Percentiles rank a stretch among this genome's conserved stretches.
phyloP scores from a whole-genome alignment of 2,113 vertebrate species.

The Mesoclemmys tuberculata region DNA sequence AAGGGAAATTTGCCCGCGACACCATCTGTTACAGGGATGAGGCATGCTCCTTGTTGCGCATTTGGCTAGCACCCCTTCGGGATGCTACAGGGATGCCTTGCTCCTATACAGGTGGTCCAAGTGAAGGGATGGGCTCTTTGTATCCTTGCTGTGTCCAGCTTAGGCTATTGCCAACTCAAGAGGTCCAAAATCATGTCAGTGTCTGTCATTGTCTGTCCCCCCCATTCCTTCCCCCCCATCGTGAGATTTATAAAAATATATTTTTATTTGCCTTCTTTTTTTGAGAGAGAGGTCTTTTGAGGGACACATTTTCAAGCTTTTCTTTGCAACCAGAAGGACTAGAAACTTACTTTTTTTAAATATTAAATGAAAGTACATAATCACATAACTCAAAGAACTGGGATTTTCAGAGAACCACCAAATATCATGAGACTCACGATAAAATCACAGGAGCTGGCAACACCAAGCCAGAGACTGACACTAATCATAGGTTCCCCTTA shows the following conservation, averaged over 20 bases:
- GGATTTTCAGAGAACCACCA: background rate
- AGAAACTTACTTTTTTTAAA: background rate
- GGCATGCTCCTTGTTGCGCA: background rate
- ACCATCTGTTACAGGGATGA: background rate
- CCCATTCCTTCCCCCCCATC: background rate
- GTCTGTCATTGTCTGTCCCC: too few species aligned
- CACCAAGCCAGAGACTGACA: background rate
- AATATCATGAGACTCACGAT: background rate
- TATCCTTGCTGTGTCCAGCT: background rate
- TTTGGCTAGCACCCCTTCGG: background rate
- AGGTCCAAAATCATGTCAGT: background rate
- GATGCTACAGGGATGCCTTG: background rate
- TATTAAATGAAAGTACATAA: background rate
- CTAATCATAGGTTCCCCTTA: background rate
- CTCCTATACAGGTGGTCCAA: rapidly evolving
- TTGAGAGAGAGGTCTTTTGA: background rate
- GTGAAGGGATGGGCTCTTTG: rapidly evolving
- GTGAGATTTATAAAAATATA: background rate
- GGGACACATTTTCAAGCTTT: background rate
- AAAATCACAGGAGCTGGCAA: background rate
- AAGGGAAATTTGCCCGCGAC: background rate
- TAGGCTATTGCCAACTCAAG: background rate
- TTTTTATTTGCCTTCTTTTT: background rate
- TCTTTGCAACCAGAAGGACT: background rate
- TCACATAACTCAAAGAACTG: background rate